Percentiles rank a stretch among this genome's conserved stretches.
Evolutionary conservation across 2,888 invertebrate genomes (phyloP).

Genomic region (Drosophila austrosaltans): DNA sequence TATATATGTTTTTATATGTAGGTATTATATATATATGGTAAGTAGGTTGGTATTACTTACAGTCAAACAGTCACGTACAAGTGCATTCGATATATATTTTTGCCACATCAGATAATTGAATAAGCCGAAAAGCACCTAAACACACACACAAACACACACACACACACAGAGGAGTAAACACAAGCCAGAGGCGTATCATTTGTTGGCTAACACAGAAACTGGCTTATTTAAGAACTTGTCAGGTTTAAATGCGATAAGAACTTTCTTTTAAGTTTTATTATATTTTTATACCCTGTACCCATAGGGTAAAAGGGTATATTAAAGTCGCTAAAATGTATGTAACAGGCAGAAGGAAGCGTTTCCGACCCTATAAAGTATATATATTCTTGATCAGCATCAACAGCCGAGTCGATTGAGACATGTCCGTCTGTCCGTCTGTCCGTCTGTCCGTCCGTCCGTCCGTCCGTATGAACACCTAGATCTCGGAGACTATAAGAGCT

Average conservation of each 20-base stretch:
- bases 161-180: neutral
- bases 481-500: no score
- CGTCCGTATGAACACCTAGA: no score
- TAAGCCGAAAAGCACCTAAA: constrained; percentile 7
- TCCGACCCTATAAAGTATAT: no score
- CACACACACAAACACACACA: neutral
- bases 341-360: no score
- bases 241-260: constrained; percentile 1
- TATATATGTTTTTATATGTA: neutral
- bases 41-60: constrained; percentile 5
- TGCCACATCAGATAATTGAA: constrained; percentile 14
- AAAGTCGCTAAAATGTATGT: no score
- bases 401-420: no score
- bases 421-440: no score
- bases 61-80: neutral
- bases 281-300: no score
- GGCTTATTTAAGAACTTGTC: neutral
- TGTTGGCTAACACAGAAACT: neutral
- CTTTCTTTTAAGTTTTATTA: neutral
- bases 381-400: no score
- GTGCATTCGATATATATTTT: constrained; percentile 9
- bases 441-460: no score
- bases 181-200: constrained; percentile 1
- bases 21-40: neutral
- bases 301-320: no score